Base-by-base conservation (phyloP, 2,113 vertebrate species). In the Euleptes europaea region DNA sequence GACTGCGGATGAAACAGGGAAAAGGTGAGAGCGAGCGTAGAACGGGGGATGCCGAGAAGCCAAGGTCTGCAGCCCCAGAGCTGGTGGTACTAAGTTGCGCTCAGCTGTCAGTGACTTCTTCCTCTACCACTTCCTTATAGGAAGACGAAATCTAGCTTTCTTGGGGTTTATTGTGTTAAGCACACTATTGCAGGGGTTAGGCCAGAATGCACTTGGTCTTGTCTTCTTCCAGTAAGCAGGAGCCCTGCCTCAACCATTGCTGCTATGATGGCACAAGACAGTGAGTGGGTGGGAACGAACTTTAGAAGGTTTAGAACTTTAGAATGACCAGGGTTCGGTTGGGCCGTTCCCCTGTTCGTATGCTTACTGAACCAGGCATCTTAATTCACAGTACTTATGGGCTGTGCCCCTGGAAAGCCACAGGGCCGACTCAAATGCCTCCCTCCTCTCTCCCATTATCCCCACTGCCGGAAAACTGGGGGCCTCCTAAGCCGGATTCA, bases 1-100 rank as follows among this genome's bases (percentile, higher is more conserved):
- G 95, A 97, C 97, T 8, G 97, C 98, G 0, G 98, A 99, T 73
- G 98, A 99, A 88, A 97, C 98, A 6, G 97, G 97, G 91, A 99
- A 99, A 94, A 98, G 98, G 98, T 98, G 94, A 97, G 97, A 93
- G 84, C 70, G 17, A 88, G 13, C 23, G n/a, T 7, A 42, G 44
- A 3, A 15, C 73, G 86, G 69, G 72, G 81, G 21, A 21, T 60
- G 57, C 21, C 21, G 5, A 60, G 57, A 23, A 60, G 9, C 57
- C 57, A 23, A 60, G 57, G 57, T 23, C 40, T 44, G 10, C 3
- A 4, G 19, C 1, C n/a, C 14, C 31, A 3, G 31, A 44, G 21
- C 31, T 15, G 11, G 65, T 12, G 21, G 10, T 38, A 49, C 63
- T 28, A 15, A 17, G 42, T 15, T 17, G 3, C 31, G 5, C 1